These are phyloP conservation scores for Scatophagus argus DNA, from an alignment of 2,113 vertebrate genomes.

Conservation along the genomic window DNA sequence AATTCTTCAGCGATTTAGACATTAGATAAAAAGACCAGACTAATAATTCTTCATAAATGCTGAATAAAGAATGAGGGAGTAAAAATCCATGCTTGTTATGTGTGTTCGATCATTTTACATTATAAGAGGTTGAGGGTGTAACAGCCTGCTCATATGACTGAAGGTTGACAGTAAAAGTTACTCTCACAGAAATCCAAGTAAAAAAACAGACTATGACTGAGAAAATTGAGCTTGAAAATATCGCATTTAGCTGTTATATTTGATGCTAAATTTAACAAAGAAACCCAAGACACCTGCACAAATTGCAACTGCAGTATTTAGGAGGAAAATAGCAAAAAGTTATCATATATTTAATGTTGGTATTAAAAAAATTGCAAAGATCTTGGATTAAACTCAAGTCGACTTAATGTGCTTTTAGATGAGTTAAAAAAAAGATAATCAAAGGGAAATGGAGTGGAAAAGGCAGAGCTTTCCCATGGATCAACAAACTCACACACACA, in stretches of 20 bases:
- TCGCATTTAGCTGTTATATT: not conserved
- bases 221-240: not conserved
- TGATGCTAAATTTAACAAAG: not conserved
- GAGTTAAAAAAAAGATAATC: not conserved
- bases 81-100: not conserved
- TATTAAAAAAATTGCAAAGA: not conserved
- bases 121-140: not conserved
- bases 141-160: constrained; percentile 12
- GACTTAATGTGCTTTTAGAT: constrained; percentile 3
- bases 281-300: not conserved
- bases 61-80: not conserved
- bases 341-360: not conserved
- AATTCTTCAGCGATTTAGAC: not conserved
- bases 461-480: constrained; percentile 68
- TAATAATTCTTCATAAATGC: not conserved
- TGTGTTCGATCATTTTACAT: not conserved
- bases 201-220: not conserved
- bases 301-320: not conserved
- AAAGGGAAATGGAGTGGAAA: constrained; percentile 44
- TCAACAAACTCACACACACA: constrained; percentile 14
- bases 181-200: not conserved
- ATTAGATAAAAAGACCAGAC: not conserved
- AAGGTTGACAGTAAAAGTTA: not conserved
- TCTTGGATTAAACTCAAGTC: not conserved
- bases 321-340: not conserved